These are phyloP conservation scores for Papilio glaucus DNA, from an alignment of 1,140 invertebrate species.

Conservation along the genomic window DNA sequence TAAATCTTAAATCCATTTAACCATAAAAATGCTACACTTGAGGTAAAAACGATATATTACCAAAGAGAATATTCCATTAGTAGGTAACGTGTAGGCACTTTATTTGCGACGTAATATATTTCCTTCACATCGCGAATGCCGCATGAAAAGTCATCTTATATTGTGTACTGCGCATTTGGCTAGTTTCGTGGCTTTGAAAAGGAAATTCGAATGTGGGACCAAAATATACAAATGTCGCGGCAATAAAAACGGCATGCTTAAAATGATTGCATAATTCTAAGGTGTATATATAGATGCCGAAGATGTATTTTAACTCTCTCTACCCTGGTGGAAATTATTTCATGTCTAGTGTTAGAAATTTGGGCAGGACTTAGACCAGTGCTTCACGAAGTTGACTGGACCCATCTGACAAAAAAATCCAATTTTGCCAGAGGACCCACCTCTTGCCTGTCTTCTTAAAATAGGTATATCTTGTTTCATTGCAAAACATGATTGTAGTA, in stretches of 20 bases:
- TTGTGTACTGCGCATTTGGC: constrained; percentile 23
- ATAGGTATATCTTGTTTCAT: no score
- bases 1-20: constrained; percentile 11
- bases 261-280: neutral
- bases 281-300: neutral
- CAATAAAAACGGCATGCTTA: neutral
- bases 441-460: no score
- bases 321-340: no score
- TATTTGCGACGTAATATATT: constrained; percentile 33
- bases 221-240: constrained; percentile 11
- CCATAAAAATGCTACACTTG: neutral
- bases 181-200: neutral
- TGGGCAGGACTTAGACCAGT: no score
- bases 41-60: constrained; percentile 33
- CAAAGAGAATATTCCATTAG: constrained; percentile 22
- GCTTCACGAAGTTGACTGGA: no score
- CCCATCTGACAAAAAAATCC: no score
- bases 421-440: no score
- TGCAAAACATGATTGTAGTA: no score
- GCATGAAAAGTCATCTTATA: constrained; percentile 32
- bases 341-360: no score
- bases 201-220: constrained; percentile 15
- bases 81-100: constrained; percentile 28
- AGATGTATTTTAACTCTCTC: no score
- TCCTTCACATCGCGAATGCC: constrained; percentile 25